A percentile compares a stretch with the other conserved stretches of the same genome.
Evolutionary conservation across 2,113 vertebrate genomes (phyloP).

Genomic region (Anhinga rufa): DNA sequence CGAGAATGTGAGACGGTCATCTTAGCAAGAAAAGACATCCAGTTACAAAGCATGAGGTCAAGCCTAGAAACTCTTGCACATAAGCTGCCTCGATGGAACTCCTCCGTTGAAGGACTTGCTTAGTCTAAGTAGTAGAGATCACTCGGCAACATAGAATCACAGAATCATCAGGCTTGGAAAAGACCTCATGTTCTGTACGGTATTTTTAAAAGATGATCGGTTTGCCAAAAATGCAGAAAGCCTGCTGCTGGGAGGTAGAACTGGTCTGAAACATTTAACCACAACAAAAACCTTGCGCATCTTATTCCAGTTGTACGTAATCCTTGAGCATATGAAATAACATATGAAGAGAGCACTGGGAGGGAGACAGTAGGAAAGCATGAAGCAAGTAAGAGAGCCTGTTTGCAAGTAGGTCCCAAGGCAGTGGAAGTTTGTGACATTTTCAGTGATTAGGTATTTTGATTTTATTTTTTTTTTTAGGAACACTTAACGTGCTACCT

Average conservation of each 20-base stretch:
- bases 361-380: background rate
- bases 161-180: no score
- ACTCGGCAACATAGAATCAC: rapidly evolving
- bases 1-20: background rate
- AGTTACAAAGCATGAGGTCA: background rate
- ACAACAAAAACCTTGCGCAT: background rate
- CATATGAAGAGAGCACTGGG: background rate
- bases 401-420: background rate
- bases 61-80: background rate
- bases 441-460: background rate
- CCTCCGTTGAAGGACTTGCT: background rate
- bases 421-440: background rate
- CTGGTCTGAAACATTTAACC: background rate
- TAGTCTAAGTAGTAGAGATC: background rate
- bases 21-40: background rate
- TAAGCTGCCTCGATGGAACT: background rate
- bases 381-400: background rate
- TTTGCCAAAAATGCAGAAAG: background rate
- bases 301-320: background rate
- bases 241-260: background rate
- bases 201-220: background rate
- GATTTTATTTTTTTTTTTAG: background rate
- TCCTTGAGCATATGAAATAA: background rate
- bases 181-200: background rate
- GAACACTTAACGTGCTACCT: background rate